Evolutionary conservation across 2,888 invertebrate genomes (phyloP).

Genomic region (Eurytoma adleriae): DNA sequence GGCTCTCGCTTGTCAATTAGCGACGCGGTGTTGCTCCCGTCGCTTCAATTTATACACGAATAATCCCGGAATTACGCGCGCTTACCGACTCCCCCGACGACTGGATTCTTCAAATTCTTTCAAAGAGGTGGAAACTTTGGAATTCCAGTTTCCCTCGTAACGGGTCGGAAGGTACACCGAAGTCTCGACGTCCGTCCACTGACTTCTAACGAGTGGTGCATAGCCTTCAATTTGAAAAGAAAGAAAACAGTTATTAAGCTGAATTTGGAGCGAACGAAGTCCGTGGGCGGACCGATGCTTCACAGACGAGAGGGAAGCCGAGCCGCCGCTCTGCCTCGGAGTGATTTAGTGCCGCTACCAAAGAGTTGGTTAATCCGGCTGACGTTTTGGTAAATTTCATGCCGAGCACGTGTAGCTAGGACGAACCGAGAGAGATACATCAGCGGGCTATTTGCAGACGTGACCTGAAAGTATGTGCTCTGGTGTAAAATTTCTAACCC

Average conservation of each 20-base stretch:
- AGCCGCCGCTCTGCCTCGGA: conserved; percentile 12
- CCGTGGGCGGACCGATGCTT: not conserved
- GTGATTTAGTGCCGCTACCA: conserved; percentile 30
- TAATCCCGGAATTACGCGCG: conserved; percentile 9
- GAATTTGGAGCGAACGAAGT: not conserved
- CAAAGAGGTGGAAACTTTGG: too few relatives aligned
- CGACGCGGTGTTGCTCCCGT: not conserved
- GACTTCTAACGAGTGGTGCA: too few relatives aligned
- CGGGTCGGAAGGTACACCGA: too few relatives aligned
- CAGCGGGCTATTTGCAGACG: conserved; percentile 47
- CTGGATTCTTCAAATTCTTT: too few relatives aligned
- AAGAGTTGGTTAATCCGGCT: conserved; percentile 36
- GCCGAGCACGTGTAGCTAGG: conserved; percentile 37
- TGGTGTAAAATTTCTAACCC: conserved; percentile 30
- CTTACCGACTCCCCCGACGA: too few relatives aligned
- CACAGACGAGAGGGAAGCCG: not conserved
- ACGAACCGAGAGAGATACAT: conserved; percentile 13
- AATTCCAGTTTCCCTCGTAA: not conserved
- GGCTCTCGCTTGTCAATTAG: conserved; percentile 40
- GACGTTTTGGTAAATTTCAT: conserved; percentile 47
- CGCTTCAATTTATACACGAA: conserved; percentile 7
- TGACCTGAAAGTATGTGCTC: conserved; percentile 39
- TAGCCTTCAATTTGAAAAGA: not conserved
- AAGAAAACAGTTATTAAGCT: conserved; percentile 1
- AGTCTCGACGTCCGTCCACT: too few relatives aligned